Percentiles rank a stretch among this genome's conserved stretches.
Conservation (phyloP, 2,113 vertebrate genomes). For the Tor tambroides region DNA sequence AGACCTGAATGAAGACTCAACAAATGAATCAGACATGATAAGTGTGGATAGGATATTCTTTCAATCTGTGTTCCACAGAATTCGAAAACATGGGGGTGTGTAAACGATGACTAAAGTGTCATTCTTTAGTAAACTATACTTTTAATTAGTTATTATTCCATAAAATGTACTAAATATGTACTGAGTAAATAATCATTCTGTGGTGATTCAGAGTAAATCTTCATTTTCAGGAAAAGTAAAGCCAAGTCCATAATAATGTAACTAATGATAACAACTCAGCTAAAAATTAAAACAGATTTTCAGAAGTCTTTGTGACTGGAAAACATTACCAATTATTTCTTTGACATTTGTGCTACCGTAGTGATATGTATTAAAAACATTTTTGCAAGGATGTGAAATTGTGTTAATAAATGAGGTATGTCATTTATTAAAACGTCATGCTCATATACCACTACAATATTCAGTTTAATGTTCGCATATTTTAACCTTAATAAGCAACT, state of each 20-base stretch:
- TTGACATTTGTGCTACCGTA: neutral
- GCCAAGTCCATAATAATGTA: neutral
- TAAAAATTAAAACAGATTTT: neutral
- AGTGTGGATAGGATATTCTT: neutral
- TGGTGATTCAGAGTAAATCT: neutral
- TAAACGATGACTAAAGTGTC: neutral
- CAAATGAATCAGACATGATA: neutral
- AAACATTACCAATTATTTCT: neutral
- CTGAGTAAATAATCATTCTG: neutral
- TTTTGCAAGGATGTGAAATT: conserved; percentile 10
- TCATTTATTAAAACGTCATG: neutral
- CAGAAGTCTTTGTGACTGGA: neutral
- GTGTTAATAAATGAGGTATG: neutral
- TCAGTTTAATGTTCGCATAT: neutral
- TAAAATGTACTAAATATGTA: neutral
- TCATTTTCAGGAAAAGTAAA: neutral
- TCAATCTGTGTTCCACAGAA: neutral
- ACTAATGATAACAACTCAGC: neutral
- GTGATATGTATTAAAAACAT: neutral
- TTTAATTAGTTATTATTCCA: neutral
- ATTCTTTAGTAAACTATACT: neutral
- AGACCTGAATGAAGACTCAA: neutral
- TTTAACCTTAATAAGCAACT: neutral
- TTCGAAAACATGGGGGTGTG: neutral
- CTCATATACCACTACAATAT: neutral